Percentiles rank a stretch among this genome's conserved stretches.
These are phyloP conservation scores for Parascotia fuliginaria DNA, from an alignment of 2,888 invertebrate genomes.

Conservation along the genomic window DNA sequence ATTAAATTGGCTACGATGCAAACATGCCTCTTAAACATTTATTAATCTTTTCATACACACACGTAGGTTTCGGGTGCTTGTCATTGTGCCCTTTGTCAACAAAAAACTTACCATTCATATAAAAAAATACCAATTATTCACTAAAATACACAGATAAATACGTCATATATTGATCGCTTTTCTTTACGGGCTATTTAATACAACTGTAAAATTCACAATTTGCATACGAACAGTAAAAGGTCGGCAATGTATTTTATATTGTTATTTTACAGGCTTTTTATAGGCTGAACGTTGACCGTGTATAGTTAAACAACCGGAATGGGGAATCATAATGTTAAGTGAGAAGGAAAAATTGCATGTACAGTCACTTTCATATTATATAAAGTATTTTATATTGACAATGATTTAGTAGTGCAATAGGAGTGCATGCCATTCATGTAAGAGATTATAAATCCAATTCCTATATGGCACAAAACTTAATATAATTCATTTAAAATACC, in stretches of 20 bases:
- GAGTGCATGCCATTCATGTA: too few species aligned
- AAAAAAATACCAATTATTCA: conserved; percentile 24
- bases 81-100: too few species aligned
- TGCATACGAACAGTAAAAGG: conserved; percentile 58
- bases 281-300: conserved; percentile 53
- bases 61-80: too few species aligned
- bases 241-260: conserved; percentile 56
- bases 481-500: too few species aligned
- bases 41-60: too few species aligned
- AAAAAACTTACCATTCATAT: conserved; percentile 17
- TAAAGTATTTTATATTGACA: too few species aligned
- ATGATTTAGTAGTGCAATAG: too few species aligned
- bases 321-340: conserved; percentile 60
- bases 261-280: conserved; percentile 67
- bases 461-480: too few species aligned
- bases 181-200: conserved; percentile 36
- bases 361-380: neutral
- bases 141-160: neutral
- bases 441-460: too few species aligned
- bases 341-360: conserved; percentile 55
- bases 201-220: conserved; percentile 60
- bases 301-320: conserved; percentile 63
- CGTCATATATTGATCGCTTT: conserved; percentile 10
- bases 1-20: too few species aligned
- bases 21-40: too few species aligned